phyloP scores from a whole-genome alignment of 2,888 invertebrate species.

The Drosophila parthenogenetica region DNA sequence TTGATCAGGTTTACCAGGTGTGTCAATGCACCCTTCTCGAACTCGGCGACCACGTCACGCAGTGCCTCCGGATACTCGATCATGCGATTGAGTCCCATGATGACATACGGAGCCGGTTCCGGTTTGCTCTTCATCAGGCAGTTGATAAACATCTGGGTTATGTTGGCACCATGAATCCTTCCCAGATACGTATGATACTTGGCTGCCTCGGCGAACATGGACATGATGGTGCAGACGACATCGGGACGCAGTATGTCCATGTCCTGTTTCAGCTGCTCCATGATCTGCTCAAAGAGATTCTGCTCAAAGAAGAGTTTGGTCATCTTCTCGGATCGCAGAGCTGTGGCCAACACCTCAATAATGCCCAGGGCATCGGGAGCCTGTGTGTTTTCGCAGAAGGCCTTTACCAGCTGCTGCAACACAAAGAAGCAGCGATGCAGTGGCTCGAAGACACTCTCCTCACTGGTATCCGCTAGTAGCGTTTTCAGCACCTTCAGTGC shows the following conservation, averaged over 20 bases:
- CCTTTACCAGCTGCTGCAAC: constrained; percentile 72
- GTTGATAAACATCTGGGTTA: constrained; percentile 66
- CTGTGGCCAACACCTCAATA: constrained; percentile 74
- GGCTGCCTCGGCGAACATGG: constrained; percentile 75
- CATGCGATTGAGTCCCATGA: constrained; percentile 75
- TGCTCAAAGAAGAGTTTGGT: constrained; percentile 78
- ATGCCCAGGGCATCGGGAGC: constrained; percentile 57
- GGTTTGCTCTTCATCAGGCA: constrained; percentile 64
- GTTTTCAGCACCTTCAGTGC: constrained; percentile 69
- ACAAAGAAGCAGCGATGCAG: constrained; percentile 56
- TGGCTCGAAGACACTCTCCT: constrained; percentile 58
- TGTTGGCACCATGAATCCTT: constrained; percentile 61
- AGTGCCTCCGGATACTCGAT: constrained; percentile 62
- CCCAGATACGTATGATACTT: constrained; percentile 62
- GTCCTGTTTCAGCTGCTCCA: constrained; percentile 53
- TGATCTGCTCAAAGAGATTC: constrained; percentile 75
- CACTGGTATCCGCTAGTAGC: constrained; percentile 66
- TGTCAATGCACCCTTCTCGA: constrained; percentile 42
- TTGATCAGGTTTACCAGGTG: constrained; percentile 59
- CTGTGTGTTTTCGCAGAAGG: constrained; percentile 60
- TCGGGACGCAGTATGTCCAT: constrained; percentile 36
- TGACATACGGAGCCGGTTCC: constrained; percentile 55
- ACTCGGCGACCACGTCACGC: constrained; percentile 61
- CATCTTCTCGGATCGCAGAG: constrained; percentile 75
- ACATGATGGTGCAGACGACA: constrained; percentile 62